phyloP scores from a whole-genome alignment of 2,113 vertebrate species.

The Prunella fulvescens region DNA sequence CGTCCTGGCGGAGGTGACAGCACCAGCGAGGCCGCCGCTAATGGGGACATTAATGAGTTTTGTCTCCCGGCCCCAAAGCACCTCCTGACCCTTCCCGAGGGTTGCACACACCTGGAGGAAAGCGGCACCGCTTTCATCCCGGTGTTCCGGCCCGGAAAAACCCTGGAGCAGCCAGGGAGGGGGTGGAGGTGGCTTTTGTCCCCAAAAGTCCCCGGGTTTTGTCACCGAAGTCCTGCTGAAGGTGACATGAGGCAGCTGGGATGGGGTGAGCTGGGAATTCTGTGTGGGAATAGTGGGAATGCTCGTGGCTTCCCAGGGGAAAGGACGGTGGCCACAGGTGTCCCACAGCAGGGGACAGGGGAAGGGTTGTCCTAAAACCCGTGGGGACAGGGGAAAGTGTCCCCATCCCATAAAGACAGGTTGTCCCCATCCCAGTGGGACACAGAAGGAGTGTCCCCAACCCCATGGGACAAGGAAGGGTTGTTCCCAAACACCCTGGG shows the following conservation, averaged over 20 bases:
- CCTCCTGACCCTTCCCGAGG: background rate
- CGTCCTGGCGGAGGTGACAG: background rate
- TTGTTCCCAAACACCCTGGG: too few relatives aligned
- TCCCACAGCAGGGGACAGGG: background rate
- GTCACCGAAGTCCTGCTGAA: accelerated
- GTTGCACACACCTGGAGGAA: background rate
- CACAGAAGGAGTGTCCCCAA: background rate
- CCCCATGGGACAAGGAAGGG: background rate
- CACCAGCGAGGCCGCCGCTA: background rate
- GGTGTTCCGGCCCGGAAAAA: background rate
- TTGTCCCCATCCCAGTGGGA: background rate
- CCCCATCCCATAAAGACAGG: too few relatives aligned
- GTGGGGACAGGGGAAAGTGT: background rate
- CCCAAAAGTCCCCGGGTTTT: background rate
- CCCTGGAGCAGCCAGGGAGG: background rate
- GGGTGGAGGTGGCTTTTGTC: background rate
- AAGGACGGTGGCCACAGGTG: background rate
- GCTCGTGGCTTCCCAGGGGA: background rate
- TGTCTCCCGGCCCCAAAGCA: background rate
- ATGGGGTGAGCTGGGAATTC: background rate
- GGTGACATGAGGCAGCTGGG: accelerated
- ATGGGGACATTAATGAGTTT: background rate
- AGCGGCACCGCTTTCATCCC: background rate
- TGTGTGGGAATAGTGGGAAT: background rate
- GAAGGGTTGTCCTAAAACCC: background rate